Base-by-base conservation (phyloP, 2,888 invertebrate species). In the Baronia brevicornis region DNA sequence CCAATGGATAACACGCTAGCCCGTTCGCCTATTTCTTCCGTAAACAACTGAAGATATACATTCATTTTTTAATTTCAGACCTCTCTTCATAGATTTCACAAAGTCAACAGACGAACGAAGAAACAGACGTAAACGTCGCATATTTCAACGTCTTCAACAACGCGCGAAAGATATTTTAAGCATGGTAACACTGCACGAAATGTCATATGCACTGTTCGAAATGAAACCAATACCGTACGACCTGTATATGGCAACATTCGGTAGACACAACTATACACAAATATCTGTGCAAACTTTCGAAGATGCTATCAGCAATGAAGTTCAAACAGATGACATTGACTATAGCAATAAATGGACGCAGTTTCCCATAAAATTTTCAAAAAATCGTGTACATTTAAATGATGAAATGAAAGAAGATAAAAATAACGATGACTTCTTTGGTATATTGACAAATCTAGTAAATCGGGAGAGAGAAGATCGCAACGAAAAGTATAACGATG, bases 211-310 rank as follows among this genome's bases (percentile, higher is more conserved):
- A 1, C 48, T 85, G 1, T 84, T 71, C 21, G 82, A 85, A 68
- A 78, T 84, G 74, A 68, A 77, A 49, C 84, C 84, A 0, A 77
- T 85, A 42, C 71, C 84, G 0, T 85, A 85, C 37, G 84, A 85
- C 30, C 48, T 77, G 27, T 84, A 66, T 11, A 84, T 84, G 75
- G 63, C 70, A 45, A 78, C 74, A 39, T 84, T 73, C 38, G 84
- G 84, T 0, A 51, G 74, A 28, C 57, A 61, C 0, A 80, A 84
- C 49, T 74, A 73, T 19, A 69, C 57, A 0, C 84, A 85, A 59
- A 59, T 56, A 5, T 66, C 72, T 2, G 58, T 63, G 0, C 84
- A 85, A 43, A 85, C 84, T 0, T 79, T 69, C 41, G 84, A 85
- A 1, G 84, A 84, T 54, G 75, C 77, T 20, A 50, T 79, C 36